These are phyloP conservation scores for Corapipo altera DNA, from an alignment of 2,113 vertebrate species.

Conservation along the genomic window DNA sequence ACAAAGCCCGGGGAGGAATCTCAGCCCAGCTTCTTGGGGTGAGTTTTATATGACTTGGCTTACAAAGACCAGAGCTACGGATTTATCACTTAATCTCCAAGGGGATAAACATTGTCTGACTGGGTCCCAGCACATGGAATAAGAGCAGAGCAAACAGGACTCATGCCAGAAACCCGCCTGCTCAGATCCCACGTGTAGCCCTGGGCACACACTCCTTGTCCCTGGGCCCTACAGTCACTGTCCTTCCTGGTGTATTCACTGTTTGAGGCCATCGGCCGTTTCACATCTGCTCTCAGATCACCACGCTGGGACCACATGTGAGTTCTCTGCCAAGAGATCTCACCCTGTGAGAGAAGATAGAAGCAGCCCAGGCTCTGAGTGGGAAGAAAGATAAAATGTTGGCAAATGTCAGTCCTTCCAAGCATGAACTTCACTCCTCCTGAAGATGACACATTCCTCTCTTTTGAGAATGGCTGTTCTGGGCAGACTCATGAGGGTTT, in stretches of 20 bases:
- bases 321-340: not conserved
- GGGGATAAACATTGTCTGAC: not conserved
- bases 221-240: not conserved
- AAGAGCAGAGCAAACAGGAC: not conserved
- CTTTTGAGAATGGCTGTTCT: not conserved
- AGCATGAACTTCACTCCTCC: not conserved
- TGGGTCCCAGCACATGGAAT: not conserved
- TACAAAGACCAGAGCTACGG: not conserved
- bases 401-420: not conserved
- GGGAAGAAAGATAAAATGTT: not conserved
- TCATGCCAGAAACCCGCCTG: not conserved
- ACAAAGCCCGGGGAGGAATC: not conserved
- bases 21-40: not conserved
- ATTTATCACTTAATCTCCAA: not conserved
- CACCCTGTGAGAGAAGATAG: not conserved
- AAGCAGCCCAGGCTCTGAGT: not conserved
- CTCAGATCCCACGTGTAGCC: accelerated
- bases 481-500: not conserved
- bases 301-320: accelerated
- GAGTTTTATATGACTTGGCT: not conserved
- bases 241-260: not conserved
- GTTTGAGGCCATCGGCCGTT: not conserved
- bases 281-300: not conserved
- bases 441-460: not conserved
- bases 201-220: accelerated